A percentile compares a stretch with the other conserved stretches of the same genome.
phyloP scores from a whole-genome alignment of 2,888 invertebrate genomes.

The Athalia rosae region DNA sequence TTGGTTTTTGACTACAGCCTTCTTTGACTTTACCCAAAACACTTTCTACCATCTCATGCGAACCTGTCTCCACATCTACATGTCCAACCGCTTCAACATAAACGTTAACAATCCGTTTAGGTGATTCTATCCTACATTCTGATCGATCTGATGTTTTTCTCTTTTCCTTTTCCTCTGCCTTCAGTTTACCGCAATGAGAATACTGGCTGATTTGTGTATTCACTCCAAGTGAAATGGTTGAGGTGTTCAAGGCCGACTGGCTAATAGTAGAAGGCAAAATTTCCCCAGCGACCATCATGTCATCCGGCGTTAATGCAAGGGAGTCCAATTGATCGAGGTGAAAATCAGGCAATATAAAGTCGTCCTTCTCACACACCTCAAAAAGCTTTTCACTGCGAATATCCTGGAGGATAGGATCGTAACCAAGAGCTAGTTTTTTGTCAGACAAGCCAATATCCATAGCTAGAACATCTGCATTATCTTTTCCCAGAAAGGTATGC shows the following conservation, averaged over 20 bases:
- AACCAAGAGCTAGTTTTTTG: constrained; percentile 62
- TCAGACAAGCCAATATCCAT: constrained; percentile 65
- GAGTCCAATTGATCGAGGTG: constrained; percentile 67
- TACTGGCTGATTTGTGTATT: not conserved
- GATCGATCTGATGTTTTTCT: not conserved
- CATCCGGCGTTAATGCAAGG: constrained; percentile 61
- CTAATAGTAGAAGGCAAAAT: constrained; percentile 63
- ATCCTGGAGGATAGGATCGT: constrained; percentile 65
- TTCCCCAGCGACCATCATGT: constrained; percentile 67
- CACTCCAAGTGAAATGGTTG: not conserved
- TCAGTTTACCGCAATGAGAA: not conserved
- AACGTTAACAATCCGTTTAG: constrained; percentile 35
- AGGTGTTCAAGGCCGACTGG: constrained; percentile 46
- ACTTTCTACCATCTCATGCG: not conserved
- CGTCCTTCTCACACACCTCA: constrained; percentile 63
- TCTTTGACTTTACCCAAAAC: not conserved
- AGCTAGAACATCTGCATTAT: constrained; percentile 59
- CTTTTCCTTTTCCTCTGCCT: not conserved
- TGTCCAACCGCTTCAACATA: constrained; percentile 38
- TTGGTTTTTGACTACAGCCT: not conserved
- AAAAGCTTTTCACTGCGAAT: constrained; percentile 64
- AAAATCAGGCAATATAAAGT: constrained; percentile 66
- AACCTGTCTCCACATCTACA: constrained; percentile 27
- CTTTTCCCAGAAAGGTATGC: constrained; percentile 62
- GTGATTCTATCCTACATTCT: not conserved